phyloP scores from a whole-genome alignment of 2,797 vertebrate species.

The Ciconia nigra region DNA sequence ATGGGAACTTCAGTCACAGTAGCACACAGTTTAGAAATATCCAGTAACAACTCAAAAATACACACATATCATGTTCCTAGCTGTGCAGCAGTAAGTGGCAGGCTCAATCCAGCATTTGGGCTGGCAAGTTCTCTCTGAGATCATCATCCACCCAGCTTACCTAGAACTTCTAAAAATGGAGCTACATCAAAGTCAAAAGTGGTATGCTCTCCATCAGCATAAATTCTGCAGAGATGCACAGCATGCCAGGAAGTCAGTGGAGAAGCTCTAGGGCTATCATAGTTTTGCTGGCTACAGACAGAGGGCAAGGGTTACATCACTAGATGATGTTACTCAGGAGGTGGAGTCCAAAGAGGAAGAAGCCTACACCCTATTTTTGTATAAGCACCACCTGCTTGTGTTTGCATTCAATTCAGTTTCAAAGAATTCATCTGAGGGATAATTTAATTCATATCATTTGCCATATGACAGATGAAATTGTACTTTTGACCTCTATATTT shows the following conservation, averaged over 20 bases:
- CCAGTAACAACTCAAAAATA: background rate
- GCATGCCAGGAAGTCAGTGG: background rate
- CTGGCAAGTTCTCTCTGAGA: background rate
- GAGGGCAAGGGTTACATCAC: background rate
- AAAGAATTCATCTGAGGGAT: background rate
- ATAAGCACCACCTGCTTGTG: background rate
- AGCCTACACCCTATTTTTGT: background rate
- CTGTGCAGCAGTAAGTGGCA: background rate
- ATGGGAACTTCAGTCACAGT: background rate
- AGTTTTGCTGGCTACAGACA: background rate
- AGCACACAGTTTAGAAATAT: background rate
- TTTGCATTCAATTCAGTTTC: background rate
- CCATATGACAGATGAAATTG: background rate
- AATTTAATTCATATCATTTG: background rate
- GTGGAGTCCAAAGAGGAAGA: background rate
- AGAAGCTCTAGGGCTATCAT: background rate
- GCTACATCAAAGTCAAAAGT: background rate
- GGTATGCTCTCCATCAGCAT: background rate
- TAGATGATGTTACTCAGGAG: background rate
- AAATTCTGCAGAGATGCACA: background rate
- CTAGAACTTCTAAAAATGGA: background rate
- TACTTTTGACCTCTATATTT: background rate
- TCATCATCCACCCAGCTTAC: background rate
- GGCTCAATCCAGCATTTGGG: background rate
- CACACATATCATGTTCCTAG: background rate